phyloP scores from a whole-genome alignment of 1,140 invertebrate genomes.

The Cheumatopsyche charites region DNA sequence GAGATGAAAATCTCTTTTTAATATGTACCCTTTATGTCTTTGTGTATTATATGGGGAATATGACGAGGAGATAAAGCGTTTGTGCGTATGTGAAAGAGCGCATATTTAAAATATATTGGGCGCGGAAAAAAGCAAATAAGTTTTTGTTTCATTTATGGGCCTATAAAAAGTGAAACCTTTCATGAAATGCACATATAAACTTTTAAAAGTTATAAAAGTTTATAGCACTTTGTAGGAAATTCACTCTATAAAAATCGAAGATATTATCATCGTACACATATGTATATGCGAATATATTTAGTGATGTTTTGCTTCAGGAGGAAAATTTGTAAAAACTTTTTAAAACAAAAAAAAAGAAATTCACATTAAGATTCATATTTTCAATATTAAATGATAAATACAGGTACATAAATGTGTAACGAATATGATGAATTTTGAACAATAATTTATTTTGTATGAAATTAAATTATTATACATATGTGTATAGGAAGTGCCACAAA shows the following conservation, averaged over 20 bases:
- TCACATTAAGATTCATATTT: too few relatives aligned
- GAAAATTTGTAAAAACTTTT: too few relatives aligned
- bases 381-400: too few relatives aligned
- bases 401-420: too few relatives aligned
- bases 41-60: neutral
- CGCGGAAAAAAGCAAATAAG: neutral
- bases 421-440: too few relatives aligned
- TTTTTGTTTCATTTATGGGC: constrained; percentile 2
- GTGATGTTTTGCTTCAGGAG: too few relatives aligned
- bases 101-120: neutral
- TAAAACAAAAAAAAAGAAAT: too few relatives aligned
- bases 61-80: neutral
- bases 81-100: neutral
- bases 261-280: too few relatives aligned
- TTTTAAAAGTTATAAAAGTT: constrained; percentile 23
- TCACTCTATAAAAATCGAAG: constrained; percentile 8
- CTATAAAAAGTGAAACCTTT: constrained; percentile 18
- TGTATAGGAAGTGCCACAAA: too few relatives aligned
- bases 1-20: neutral
- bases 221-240: constrained; percentile 9
- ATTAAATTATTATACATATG: too few relatives aligned
- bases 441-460: too few relatives aligned
- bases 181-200: constrained; percentile 2
- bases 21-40: neutral
- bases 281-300: too few relatives aligned